These are phyloP conservation scores for Selenia dentaria DNA, from an alignment of 2,888 invertebrate genomes.

Conservation along the genomic window DNA sequence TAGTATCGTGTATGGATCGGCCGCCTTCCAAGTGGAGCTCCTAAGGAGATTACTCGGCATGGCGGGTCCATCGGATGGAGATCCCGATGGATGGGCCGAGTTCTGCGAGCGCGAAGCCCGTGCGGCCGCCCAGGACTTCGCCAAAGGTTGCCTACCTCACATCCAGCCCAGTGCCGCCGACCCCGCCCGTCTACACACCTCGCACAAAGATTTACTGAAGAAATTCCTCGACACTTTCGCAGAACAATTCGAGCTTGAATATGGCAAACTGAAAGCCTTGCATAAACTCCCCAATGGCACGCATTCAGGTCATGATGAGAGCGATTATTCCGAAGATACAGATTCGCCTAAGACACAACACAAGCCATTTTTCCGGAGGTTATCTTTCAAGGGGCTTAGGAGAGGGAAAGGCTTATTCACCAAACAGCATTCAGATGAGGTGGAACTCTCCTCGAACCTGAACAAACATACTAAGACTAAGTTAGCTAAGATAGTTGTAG, in stretches of 20 bases:
- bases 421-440: slow-evolving; percentile 95
- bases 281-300: slow-evolving; percentile 77
- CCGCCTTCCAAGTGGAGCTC: slow-evolving; percentile 78
- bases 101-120: slow-evolving; percentile 95
- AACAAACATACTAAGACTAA: slow-evolving; percentile 93
- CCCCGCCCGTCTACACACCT: slow-evolving; percentile 85
- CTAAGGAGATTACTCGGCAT: slow-evolving; percentile 78
- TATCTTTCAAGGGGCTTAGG: slow-evolving; percentile 95
- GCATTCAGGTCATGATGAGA: slow-evolving; percentile 80
- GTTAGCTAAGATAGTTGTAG: slow-evolving; percentile 95
- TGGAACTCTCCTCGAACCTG: slow-evolving; percentile 87
- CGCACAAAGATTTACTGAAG: slow-evolving; percentile 91
- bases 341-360: slow-evolving; percentile 92
- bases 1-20: slow-evolving; percentile 46
- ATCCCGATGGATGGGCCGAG: slow-evolving; percentile 90
- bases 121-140: slow-evolving; percentile 94
- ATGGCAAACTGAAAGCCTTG: slow-evolving; percentile 78
- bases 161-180: slow-evolving; percentile 89
- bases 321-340: slow-evolving; percentile 91
- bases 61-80: slow-evolving; percentile 85
- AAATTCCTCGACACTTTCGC: slow-evolving; percentile 94
- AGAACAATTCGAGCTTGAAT: slow-evolving; percentile 93
- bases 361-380: slow-evolving; percentile 93
- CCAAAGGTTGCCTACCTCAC: slow-evolving; percentile 92
- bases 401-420: slow-evolving; percentile 93